Evolutionary conservation across 2,888 invertebrate genomes (phyloP), one percentile per base, ranked within the genome.

Genomic region (Cepaea hortensis): DNA sequence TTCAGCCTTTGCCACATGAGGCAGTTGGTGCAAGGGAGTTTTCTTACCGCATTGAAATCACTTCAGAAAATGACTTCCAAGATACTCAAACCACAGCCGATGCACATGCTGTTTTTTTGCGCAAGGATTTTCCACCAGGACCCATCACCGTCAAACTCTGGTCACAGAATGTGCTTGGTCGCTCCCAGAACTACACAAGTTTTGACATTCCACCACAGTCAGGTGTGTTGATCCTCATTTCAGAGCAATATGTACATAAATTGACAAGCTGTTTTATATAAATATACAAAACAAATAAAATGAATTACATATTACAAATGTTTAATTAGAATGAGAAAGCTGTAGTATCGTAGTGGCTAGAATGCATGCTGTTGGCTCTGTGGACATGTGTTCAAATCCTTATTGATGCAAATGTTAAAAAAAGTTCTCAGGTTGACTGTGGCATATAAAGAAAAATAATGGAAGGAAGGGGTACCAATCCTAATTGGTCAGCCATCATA

Each of bases 1-100:
- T 81, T 70, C 70, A 81, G 81, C 48, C 81, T n/a, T 50, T 81
- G 4, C 81, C 81, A n/a, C n/a, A 50, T 18, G 68, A 3, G 46
- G 81, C 81, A 48, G 2, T 3, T 48, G 81, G 81, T n/a, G 81
- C 68, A 50, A 50, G 15, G 0, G n/a, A 65, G 62, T 62, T 81
- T 0, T 68, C 50, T 11, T 81, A 70, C 50, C 46, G 48, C 0
- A 15, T 81, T 68, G 70, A 81, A 70, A 68, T 81, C 50, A n/a
- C 48, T n/a, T 55, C 68, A 70, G 48, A 61, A n/a, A 70, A 70
- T 81, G 81, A 48, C 48, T 50, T 70, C 70, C 15, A 4, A 50
- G n/a, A 9, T 7, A 68, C 9, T 50, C 3, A 18, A 20, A 70
- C 50, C 68, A 23, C 13, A 5, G 13, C 11, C 5, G 48, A 50